Evolutionary conservation across 2,113 vertebrate genomes (phyloP).

Genomic region (Mirza zaza): DNA sequence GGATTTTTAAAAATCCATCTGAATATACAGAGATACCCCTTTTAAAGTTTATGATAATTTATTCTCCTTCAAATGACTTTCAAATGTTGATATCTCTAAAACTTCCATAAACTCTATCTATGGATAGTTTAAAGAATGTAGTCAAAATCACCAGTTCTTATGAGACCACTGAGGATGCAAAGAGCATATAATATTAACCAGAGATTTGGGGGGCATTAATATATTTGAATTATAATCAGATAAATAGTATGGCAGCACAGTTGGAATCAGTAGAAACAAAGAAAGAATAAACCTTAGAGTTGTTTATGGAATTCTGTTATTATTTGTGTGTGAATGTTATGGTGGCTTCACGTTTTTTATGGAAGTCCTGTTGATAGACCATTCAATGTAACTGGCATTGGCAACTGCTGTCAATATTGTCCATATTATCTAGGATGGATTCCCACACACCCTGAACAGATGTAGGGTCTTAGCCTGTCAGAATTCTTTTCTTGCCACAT

Average conservation of each 20-base stretch:
- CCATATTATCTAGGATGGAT: fast-evolving
- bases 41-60: not conserved
- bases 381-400: not conserved
- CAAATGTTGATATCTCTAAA: not conserved
- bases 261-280: not conserved
- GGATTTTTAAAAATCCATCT: not conserved
- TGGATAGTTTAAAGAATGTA: not conserved
- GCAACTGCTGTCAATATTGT: not conserved
- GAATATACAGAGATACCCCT: not conserved
- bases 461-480: not conserved
- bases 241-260: not conserved
- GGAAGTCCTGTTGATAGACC: not conserved
- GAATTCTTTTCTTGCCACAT: not conserved
- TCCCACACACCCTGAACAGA: fast-evolving
- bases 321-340: no score
- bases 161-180: not conserved
- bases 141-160: not conserved
- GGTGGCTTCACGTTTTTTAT: not conserved
- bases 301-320: not conserved
- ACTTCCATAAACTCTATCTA: not conserved
- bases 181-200: not conserved
- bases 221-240: not conserved
- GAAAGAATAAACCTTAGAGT: not conserved
- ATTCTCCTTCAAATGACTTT: not conserved
- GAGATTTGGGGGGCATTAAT: not conserved